Percentiles rank a stretch among this genome's conserved stretches.
These are phyloP conservation scores for Synanceia verrucosa DNA, from an alignment of 2,797 vertebrate genomes.

Conservation along the genomic window DNA sequence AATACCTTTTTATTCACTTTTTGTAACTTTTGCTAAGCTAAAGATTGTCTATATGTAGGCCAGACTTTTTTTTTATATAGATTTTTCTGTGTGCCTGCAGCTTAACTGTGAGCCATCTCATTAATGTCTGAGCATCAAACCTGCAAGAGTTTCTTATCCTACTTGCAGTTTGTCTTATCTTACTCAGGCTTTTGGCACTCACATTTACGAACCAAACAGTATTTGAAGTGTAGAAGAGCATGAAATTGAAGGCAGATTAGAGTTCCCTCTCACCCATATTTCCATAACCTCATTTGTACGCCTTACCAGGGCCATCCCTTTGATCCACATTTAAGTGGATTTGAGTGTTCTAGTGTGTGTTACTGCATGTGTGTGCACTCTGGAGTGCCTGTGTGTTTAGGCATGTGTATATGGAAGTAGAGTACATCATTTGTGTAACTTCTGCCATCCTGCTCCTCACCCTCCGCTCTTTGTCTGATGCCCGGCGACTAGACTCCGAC, in stretches of 20 bases:
- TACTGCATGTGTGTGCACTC: neutral
- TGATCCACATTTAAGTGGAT: conserved; percentile 73
- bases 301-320: conserved; percentile 62
- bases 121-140: conserved; percentile 52
- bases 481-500: conserved; percentile 88
- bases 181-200: conserved; percentile 53
- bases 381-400: conserved; percentile 8
- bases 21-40: conserved; percentile 22
- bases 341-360: conserved; percentile 43
- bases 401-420: conserved; percentile 19
- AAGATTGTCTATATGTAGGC: conserved; percentile 26
- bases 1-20: neutral
- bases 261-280: conserved; percentile 64
- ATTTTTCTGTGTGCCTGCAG: conserved; percentile 36
- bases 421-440: conserved; percentile 33
- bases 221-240: conserved; percentile 74
- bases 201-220: conserved; percentile 49
- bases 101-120: conserved; percentile 28
- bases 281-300: conserved; percentile 74
- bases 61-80: conserved; percentile 12
- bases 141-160: conserved; percentile 55
- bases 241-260: conserved; percentile 77
- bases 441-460: conserved; percentile 30
- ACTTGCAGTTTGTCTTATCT: conserved; percentile 59
- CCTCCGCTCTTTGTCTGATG: conserved; percentile 39